phyloP scores from a whole-genome alignment of 2,888 invertebrate genomes.

The Stictocephala bisonia region DNA sequence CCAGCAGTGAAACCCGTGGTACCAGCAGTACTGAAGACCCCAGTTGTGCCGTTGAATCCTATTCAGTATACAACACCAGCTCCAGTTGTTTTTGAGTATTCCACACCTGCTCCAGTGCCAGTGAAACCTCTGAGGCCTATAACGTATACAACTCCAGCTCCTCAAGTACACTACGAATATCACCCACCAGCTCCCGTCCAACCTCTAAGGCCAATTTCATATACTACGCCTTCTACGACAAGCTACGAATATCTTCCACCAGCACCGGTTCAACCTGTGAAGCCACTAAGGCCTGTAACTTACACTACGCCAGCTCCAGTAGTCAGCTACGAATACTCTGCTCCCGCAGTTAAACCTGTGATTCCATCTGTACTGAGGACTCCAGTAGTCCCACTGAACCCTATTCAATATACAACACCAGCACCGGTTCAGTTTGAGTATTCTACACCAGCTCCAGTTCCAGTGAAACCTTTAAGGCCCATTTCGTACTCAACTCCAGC shows the following conservation, averaged over 20 bases:
- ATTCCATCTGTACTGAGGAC: conserved; percentile 28
- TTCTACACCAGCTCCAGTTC: not conserved
- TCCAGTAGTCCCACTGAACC: conserved; percentile 53
- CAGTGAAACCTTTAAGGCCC: not conserved
- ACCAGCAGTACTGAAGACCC: not conserved
- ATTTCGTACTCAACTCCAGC: conserved; percentile 29
- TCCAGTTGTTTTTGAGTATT: conserved; percentile 3
- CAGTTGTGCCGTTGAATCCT: conserved; percentile 37
- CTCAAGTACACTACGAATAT: conserved; percentile 12
- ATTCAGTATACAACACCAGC: conserved; percentile 33
- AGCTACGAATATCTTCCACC: conserved; percentile 26
- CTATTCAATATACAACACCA: not conserved
- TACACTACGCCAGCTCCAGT: not conserved
- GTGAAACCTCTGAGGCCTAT: conserved; percentile 7
- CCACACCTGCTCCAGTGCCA: not conserved
- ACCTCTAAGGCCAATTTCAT: conserved; percentile 19
- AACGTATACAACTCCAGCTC: not conserved
- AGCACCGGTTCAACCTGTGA: conserved; percentile 6
- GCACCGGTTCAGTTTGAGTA: not conserved
- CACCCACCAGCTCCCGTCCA: conserved; percentile 15
- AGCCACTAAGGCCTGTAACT: not conserved
- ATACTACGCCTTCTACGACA: not conserved
- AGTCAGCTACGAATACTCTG: not conserved
- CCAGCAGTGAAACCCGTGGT: not conserved
- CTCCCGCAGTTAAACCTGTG: too few species aligned